A percentile compares a stretch with the other conserved stretches of the same genome.
phyloP scores from a whole-genome alignment of 1,140 invertebrate genomes.

The Triops cancriformis region DNA sequence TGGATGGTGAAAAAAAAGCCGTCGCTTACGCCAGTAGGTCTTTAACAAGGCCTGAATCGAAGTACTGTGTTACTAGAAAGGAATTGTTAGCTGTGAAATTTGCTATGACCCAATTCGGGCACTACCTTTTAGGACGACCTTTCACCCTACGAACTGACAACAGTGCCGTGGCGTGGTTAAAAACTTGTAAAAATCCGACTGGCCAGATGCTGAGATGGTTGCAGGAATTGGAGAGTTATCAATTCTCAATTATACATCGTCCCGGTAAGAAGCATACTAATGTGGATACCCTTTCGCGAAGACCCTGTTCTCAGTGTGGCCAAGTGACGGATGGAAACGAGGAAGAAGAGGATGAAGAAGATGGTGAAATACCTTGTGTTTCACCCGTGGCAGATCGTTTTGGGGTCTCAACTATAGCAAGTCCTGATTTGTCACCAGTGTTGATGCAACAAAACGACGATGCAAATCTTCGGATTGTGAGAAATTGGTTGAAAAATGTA shows the following conservation, averaged over 20 bases:
- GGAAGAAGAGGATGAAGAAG: not conserved
- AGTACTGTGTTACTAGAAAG: slow-evolving; percentile 38
- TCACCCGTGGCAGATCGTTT: too few relatives aligned
- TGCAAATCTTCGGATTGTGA: too few relatives aligned
- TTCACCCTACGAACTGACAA: slow-evolving; percentile 40
- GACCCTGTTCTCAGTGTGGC: not conserved
- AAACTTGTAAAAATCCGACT: slow-evolving; percentile 34
- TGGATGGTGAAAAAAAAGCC: slow-evolving; percentile 33
- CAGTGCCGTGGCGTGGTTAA: slow-evolving; percentile 39
- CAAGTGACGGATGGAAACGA: too few relatives aligned
- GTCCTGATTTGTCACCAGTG: too few relatives aligned
- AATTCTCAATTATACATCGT: slow-evolving; percentile 31
- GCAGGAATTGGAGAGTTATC: slow-evolving; percentile 32
- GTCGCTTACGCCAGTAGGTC: slow-evolving; percentile 30
- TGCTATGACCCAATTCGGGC: slow-evolving; percentile 35
- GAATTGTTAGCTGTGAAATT: slow-evolving; percentile 41
- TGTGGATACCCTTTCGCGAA: slow-evolving; percentile 30
- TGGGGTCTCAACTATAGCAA: too few relatives aligned
- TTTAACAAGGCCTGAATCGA: slow-evolving; percentile 35
- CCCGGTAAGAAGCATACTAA: too few relatives aligned
- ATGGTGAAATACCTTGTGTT: too few relatives aligned
- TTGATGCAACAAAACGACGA: too few relatives aligned
- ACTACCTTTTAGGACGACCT: slow-evolving; percentile 37
- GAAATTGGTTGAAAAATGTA: too few relatives aligned
- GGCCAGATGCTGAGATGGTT: slow-evolving; percentile 34